phyloP scores from a whole-genome alignment of 2,113 vertebrate species.

The Callipepla squamata region DNA sequence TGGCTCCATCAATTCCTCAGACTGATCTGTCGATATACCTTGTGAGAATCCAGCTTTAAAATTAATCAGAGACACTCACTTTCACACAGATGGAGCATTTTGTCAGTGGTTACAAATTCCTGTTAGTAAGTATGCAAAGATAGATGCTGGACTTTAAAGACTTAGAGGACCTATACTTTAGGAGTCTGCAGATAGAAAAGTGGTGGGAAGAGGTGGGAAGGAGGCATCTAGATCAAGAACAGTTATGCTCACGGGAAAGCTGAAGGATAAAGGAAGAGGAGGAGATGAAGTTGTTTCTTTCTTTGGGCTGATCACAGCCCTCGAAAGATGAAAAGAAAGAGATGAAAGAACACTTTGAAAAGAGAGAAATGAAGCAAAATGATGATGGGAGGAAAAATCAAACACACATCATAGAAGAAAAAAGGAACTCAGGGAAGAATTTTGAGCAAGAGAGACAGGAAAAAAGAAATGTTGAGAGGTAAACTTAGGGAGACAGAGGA shows the following conservation, averaged over 20 bases:
- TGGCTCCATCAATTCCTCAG: conserved; percentile 79
- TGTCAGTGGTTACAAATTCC: conserved; percentile 80
- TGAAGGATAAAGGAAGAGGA: conserved; percentile 1
- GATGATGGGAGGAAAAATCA: conserved; percentile 4
- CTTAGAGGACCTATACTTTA: conserved; percentile 21
- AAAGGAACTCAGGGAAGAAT: conserved; percentile 3
- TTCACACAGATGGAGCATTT: conserved; percentile 78
- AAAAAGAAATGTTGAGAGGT: not conserved
- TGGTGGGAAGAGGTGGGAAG: conserved; percentile 49
- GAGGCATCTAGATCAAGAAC: conserved; percentile 12
- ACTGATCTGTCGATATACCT: conserved; percentile 80
- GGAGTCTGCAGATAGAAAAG: conserved; percentile 45
- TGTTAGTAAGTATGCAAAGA: conserved; percentile 81
- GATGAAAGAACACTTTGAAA: conserved; percentile 32
- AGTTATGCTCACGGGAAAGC: not conserved
- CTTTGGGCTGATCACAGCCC: conserved; percentile 28
- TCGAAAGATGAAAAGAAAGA: conserved; percentile 28
- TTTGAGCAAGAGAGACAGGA: conserved; percentile 23
- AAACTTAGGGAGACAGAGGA: not conserved
- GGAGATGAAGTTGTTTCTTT: not conserved
- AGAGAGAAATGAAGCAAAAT: conserved; percentile 17
- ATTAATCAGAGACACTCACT: conserved; percentile 83
- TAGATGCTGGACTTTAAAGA: conserved; percentile 66
- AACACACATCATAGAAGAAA: not conserved
- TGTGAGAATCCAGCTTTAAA: conserved; percentile 84